These are phyloP conservation scores for Daubentonia madagascariensis DNA, from an alignment of 2,113 vertebrate genomes.

Conservation along the genomic window DNA sequence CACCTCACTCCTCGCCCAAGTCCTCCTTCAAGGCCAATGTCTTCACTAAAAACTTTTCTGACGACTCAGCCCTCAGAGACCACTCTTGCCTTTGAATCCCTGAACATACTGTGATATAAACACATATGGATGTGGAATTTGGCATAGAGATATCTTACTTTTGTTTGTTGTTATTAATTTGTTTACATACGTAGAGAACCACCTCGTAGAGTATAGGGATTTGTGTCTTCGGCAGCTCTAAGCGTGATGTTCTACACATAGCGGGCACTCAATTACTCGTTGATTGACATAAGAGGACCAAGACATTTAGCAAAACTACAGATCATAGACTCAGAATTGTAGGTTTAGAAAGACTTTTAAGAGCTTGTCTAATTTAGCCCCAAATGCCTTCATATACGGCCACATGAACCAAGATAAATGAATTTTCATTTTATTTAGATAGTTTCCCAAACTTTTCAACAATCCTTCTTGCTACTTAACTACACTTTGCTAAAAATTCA, in stretches of 20 bases:
- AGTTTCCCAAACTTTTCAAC: background rate
- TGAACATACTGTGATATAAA: background rate
- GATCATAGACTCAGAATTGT: background rate
- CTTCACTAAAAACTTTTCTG: background rate
- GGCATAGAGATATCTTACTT: background rate
- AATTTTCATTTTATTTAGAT: background rate
- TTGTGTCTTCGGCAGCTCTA: background rate
- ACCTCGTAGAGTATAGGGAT: background rate
- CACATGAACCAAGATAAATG: background rate
- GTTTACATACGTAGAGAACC: background rate
- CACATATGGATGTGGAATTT: background rate
- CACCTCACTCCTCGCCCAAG: background rate
- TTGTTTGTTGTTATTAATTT: background rate
- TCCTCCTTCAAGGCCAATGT: background rate
- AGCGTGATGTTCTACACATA: fast-evolving
- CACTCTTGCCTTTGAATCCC: background rate
- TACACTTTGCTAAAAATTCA: background rate
- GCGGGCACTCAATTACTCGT: background rate
- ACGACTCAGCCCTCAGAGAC: background rate
- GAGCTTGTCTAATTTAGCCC: background rate
- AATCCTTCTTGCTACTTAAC: background rate
- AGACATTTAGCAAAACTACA: background rate
- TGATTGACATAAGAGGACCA: background rate
- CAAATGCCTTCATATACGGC: background rate
- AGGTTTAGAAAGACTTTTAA: background rate